These are phyloP conservation scores for Alcis repandata DNA, from an alignment of 2,888 invertebrate genomes.

Conservation along the genomic window DNA sequence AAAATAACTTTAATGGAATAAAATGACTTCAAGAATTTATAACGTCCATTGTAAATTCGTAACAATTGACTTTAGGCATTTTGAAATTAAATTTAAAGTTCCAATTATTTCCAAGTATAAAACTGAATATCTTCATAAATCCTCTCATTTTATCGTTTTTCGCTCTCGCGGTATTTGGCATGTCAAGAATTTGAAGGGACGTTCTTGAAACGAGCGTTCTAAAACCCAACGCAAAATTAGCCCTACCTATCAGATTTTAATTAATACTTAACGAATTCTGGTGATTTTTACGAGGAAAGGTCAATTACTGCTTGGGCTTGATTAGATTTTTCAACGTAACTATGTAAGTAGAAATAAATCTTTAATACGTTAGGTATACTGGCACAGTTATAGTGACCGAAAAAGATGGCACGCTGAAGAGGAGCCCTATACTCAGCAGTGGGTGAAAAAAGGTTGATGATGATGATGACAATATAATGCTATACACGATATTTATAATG, in stretches of 20 bases:
- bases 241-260: slow-evolving; percentile 7
- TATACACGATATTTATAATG: too few relatives aligned
- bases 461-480: too few relatives aligned
- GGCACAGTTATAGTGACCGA: too few relatives aligned
- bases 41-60: too few relatives aligned
- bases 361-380: background rate
- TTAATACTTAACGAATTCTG: slow-evolving; percentile 1
- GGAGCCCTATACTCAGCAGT: too few relatives aligned
- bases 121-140: background rate
- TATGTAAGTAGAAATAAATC: background rate
- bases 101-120: background rate
- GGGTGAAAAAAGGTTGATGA: too few relatives aligned
- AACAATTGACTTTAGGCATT: too few relatives aligned
- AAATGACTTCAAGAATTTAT: too few relatives aligned
- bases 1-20: too few relatives aligned
- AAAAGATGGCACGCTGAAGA: too few relatives aligned
- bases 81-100: too few relatives aligned
- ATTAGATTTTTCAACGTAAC: background rate
- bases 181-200: slow-evolving; percentile 10
- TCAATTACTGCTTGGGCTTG: slow-evolving; percentile 1
- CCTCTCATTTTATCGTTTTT: background rate
- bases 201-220: slow-evolving; percentile 1
- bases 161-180: slow-evolving; percentile 5
- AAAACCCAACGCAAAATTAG: slow-evolving; percentile 13
- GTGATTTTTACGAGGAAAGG: slow-evolving; percentile 3